Conservation (phyloP, 2,888 invertebrate genomes). For the Aplocera efformata region DNA sequence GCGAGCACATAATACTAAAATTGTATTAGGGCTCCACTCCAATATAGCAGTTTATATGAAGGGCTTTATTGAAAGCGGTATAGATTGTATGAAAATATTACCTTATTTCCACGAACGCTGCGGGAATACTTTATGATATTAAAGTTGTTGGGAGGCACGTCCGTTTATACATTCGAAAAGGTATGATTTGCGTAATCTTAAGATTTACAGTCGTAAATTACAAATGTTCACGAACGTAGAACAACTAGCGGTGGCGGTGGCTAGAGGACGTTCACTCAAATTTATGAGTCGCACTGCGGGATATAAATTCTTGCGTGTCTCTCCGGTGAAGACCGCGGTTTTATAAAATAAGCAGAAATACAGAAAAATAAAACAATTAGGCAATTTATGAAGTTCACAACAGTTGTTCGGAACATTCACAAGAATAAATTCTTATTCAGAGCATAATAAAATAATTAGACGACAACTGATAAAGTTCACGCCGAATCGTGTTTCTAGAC, state of each 20-base stretch:
- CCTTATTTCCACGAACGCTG: conserved; percentile 28
- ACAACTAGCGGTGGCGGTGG: conserved; percentile 59
- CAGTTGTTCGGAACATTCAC: too few relatives aligned
- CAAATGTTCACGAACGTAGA: conserved; percentile 55
- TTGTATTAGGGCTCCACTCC: conserved; percentile 26
- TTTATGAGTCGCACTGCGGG: conserved; percentile 78
- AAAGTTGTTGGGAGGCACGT: neutral
- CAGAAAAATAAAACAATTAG: conserved; percentile 21
- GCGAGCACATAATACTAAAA: conserved; percentile 26
- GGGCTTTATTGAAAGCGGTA: conserved; percentile 32
- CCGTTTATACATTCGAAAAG: neutral
- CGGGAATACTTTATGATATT: conserved; percentile 35
- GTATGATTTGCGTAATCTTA: conserved; percentile 60
- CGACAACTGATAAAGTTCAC: too few relatives aligned
- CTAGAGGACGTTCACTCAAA: conserved; percentile 67
- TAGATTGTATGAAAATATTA: conserved; percentile 28
- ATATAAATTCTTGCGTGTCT: conserved; percentile 71
- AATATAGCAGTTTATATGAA: conserved; percentile 24
- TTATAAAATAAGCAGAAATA: conserved; percentile 46
- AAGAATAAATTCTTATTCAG: too few relatives aligned
- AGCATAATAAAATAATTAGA: too few relatives aligned
- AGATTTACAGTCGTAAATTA: conserved; percentile 63
- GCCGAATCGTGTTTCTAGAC: too few relatives aligned
- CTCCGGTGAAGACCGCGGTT: conserved; percentile 52
- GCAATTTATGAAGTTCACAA: conserved; percentile 1